phyloP scores from a whole-genome alignment of 2,797 vertebrate species.

The Anabas testudineus region DNA sequence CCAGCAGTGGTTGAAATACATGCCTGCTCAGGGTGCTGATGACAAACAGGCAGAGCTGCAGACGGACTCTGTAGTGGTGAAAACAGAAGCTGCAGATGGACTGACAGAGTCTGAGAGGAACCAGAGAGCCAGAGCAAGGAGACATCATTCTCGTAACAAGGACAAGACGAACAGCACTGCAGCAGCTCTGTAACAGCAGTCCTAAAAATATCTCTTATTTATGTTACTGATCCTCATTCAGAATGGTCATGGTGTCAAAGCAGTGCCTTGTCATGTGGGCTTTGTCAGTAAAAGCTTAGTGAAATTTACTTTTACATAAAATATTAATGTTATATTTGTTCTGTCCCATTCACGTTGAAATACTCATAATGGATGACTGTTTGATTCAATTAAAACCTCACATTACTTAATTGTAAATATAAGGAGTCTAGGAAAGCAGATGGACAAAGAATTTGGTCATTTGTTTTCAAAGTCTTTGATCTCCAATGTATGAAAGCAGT shows the following conservation, averaged over 20 bases:
- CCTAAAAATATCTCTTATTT: background rate
- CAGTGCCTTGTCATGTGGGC: background rate
- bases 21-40: slow-evolving; percentile 84
- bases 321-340: background rate
- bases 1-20: slow-evolving; percentile 89
- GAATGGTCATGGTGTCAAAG: background rate
- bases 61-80: background rate
- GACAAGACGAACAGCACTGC: slow-evolving; percentile 5
- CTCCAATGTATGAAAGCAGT: too few species aligned
- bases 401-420: too few species aligned
- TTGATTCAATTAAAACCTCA: too few species aligned
- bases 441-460: too few species aligned
- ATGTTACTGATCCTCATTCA: background rate
- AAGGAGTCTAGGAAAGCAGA: too few species aligned
- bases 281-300: background rate
- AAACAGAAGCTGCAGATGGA: slow-evolving; percentile 37
- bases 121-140: slow-evolving; percentile 58
- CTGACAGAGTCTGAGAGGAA: slow-evolving; percentile 43
- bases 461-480: too few species aligned
- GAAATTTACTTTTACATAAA: background rate
- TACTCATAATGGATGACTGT: too few species aligned
- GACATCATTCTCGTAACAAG: slow-evolving; percentile 29
- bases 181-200: slow-evolving; percentile 9
- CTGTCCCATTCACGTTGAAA: background rate
- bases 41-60: slow-evolving; percentile 31